Percentiles rank a stretch among this genome's conserved stretches.
Evolutionary conservation across 2,888 invertebrate genomes (phyloP).

Genomic region (Chydorus sphaericus): DNA sequence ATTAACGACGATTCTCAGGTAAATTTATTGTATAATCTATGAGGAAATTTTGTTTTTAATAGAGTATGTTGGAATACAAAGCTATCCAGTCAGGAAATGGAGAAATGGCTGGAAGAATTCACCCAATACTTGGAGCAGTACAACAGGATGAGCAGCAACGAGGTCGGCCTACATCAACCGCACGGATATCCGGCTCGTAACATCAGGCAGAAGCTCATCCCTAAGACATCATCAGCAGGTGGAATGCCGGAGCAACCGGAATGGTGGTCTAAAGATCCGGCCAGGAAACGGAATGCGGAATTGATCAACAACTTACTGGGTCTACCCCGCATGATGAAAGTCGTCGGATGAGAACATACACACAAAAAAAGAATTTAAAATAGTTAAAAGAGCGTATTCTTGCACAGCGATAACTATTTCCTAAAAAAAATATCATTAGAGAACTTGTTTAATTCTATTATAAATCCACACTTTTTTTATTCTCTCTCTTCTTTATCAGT

Average conservation of each 20-base stretch:
- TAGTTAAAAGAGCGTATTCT: no score
- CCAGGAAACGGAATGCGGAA: slow-evolving; percentile 38
- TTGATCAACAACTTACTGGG: slow-evolving; percentile 57
- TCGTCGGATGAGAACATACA: slow-evolving; percentile 43
- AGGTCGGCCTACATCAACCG: not conserved
- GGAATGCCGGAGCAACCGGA: not conserved
- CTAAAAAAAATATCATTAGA: no score
- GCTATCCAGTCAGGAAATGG: not conserved
- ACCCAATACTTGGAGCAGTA: not conserved
- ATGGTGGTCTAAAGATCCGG: not conserved
- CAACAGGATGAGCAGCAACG: not conserved
- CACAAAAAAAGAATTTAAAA: no score
- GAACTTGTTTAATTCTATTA: no score
- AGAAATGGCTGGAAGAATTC: not conserved
- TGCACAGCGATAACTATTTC: no score
- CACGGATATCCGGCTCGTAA: not conserved
- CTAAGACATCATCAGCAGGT: not conserved
- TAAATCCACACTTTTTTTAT: no score
- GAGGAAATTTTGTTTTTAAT: no score
- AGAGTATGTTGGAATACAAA: no score
- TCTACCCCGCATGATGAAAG: slow-evolving; percentile 57
- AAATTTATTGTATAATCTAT: no score
- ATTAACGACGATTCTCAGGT: no score
- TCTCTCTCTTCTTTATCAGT: no score
- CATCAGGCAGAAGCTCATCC: not conserved